Evolutionary conservation across 2,113 vertebrate genomes (phyloP).

Genomic region (Muntiacus muntjak): DNA sequence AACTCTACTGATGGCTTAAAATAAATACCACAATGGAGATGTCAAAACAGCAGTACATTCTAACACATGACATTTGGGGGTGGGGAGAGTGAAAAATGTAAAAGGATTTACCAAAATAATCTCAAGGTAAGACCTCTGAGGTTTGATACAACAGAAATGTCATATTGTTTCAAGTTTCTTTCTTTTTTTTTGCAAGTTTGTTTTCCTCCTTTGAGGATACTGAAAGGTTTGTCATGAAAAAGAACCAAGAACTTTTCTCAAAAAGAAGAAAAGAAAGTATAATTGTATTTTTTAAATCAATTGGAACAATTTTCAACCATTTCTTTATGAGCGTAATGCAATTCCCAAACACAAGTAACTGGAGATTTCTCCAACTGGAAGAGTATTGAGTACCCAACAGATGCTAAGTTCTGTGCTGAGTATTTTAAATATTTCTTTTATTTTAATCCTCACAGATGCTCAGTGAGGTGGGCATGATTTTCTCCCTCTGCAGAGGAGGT

Average conservation of each 20-base stretch:
- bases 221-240: conserved; percentile 5
- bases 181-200: neutral
- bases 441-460: neutral
- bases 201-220: conserved; percentile 43
- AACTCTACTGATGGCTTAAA: conserved; percentile 65
- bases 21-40: conserved; percentile 68
- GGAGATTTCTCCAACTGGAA: neutral
- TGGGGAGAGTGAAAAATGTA: neutral
- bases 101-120: conserved; percentile 52
- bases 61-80: neutral
- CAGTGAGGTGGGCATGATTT: neutral
- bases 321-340: neutral
- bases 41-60: conserved; percentile 41
- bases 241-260: neutral
- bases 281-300: neutral
- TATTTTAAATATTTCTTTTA: neutral
- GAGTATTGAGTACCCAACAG: neutral
- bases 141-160: conserved; percentile 31
- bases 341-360: neutral
- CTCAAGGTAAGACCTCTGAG: conserved; percentile 38
- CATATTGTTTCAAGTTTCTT: conserved; percentile 34
- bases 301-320: conserved; percentile 1
- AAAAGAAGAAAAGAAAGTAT: neutral
- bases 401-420: neutral
- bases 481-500: neutral